Conservation (phyloP, 1,140 invertebrate species). For the Sweltsa coloradensis region DNA sequence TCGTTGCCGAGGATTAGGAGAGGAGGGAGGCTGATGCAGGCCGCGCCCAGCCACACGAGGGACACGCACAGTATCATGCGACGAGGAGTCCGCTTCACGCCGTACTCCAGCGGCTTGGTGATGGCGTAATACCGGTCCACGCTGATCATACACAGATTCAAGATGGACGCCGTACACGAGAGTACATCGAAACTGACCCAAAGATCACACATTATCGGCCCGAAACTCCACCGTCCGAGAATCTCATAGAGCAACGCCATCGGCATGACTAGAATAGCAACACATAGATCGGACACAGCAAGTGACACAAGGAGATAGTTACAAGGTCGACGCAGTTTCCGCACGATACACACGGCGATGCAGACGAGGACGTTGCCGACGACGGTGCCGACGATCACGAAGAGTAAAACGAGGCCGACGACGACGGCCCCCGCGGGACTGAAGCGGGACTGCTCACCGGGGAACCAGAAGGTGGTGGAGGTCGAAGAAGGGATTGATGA, state of each 20-base stretch:
- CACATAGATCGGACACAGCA: conserved; percentile 77
- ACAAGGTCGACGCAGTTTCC: conserved; percentile 68
- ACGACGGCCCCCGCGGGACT: conserved; percentile 45
- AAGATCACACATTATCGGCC: conserved; percentile 69
- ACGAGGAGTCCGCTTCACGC: conserved; percentile 70
- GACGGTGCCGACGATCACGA: conserved; percentile 67
- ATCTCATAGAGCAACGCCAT: conserved; percentile 73
- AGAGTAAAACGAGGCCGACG: conserved; percentile 54
- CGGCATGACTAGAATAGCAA: conserved; percentile 72
- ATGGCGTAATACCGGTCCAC: conserved; percentile 82
- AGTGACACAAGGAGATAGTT: conserved; percentile 85
- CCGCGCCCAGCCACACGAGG: conserved; percentile 80
- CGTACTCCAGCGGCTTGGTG: conserved; percentile 80
- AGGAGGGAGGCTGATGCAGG: conserved; percentile 78
- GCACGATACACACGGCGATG: conserved; percentile 75
- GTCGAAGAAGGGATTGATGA: not conserved
- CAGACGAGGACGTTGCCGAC: conserved; percentile 83
- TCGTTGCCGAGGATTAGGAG: conserved; percentile 80
- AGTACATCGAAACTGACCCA: conserved; percentile 75
- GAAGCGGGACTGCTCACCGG: conserved; percentile 20
- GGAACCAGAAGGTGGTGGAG: not conserved
- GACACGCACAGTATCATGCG: conserved; percentile 75
- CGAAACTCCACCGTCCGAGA: conserved; percentile 73
- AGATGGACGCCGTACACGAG: conserved; percentile 76
- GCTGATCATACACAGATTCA: conserved; percentile 86